Evolutionary conservation across 2,888 invertebrate species (phyloP).

Genomic region (Asteroscopus sphinx): DNA sequence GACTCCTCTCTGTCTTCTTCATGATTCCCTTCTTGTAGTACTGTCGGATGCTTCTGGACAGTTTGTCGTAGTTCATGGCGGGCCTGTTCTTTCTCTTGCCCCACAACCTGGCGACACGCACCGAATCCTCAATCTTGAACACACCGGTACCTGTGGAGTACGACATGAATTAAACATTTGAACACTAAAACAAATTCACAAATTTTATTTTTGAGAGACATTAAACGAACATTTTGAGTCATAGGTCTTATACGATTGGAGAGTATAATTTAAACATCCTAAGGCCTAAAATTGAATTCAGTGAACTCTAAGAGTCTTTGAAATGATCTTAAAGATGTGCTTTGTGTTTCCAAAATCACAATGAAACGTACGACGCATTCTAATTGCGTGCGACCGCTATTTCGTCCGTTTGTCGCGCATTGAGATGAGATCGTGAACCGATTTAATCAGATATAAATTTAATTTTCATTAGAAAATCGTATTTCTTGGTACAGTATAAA

Average conservation of each 20-base stretch:
- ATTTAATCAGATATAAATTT: constrained; percentile 44
- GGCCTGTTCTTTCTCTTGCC: constrained; percentile 99
- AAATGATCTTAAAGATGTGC: constrained; percentile 1
- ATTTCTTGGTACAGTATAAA: constrained; percentile 24
- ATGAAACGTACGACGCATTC: constrained; percentile 25
- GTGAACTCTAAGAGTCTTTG: background rate
- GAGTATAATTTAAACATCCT: constrained; percentile 3
- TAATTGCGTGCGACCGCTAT: constrained; percentile 37
- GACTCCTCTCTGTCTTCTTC: constrained; percentile 99
- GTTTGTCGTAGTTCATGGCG: constrained; percentile 99
- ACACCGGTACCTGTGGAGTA: constrained; percentile 93
- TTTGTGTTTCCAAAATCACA: constrained; percentile 21
- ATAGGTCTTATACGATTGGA: constrained; percentile 13
- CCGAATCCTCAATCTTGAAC: constrained; percentile 99
- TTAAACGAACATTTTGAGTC: constrained; percentile 39
- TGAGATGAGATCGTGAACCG: constrained; percentile 37
- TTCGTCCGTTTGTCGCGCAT: constrained; percentile 21
- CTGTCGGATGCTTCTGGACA: constrained; percentile 98
- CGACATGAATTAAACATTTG: constrained; percentile 77
- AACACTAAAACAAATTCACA: constrained; percentile 47
- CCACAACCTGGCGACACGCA: constrained; percentile 99
- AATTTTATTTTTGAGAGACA: constrained; percentile 61
- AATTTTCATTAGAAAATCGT: constrained; percentile 16
- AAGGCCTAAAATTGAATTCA: background rate
- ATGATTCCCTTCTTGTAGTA: constrained; percentile 99